Conservation (phyloP, 35 echinoderm and acorn worm genomes). For the Lytechinus variegatus region DNA sequence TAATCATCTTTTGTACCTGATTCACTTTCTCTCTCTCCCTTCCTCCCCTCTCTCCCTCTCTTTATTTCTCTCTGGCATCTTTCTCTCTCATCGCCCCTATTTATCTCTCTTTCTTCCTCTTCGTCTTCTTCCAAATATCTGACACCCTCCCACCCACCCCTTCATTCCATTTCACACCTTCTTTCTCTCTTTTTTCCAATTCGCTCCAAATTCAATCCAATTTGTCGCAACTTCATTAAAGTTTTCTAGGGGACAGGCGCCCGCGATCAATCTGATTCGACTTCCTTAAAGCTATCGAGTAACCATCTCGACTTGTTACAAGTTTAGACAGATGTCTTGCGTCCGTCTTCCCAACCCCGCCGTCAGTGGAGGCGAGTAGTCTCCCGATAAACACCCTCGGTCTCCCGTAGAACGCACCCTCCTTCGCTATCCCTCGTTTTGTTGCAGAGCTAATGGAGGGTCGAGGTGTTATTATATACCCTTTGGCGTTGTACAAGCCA, state of each 20-base stretch:
- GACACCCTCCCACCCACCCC: not conserved
- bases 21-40: too few species aligned
- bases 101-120: not conserved
- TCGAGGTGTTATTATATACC: not conserved
- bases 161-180: constrained; percentile 12
- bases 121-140: not conserved
- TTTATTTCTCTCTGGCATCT: not conserved
- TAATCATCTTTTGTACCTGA: too few species aligned
- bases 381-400: not conserved
- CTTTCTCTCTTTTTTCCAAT: not conserved
- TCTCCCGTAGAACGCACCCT: not conserved
- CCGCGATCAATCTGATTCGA: constrained; percentile 45
- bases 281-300: constrained; percentile 41
- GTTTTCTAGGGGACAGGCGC: not conserved
- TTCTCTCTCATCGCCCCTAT: not conserved
- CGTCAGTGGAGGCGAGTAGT: not conserved
- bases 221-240: constrained; percentile 49
- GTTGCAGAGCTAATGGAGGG: not conserved
- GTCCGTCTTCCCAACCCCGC: not conserved
- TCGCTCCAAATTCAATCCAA: constrained; percentile 39
- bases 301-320: constrained; percentile 48
- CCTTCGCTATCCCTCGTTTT: not conserved
- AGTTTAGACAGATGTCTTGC: constrained; percentile 54
- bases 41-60: not conserved
- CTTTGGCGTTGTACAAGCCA: not conserved